Evolutionary conservation across 2,113 vertebrate species (phyloP).

Genomic region (Ctenodactylus gundi): DNA sequence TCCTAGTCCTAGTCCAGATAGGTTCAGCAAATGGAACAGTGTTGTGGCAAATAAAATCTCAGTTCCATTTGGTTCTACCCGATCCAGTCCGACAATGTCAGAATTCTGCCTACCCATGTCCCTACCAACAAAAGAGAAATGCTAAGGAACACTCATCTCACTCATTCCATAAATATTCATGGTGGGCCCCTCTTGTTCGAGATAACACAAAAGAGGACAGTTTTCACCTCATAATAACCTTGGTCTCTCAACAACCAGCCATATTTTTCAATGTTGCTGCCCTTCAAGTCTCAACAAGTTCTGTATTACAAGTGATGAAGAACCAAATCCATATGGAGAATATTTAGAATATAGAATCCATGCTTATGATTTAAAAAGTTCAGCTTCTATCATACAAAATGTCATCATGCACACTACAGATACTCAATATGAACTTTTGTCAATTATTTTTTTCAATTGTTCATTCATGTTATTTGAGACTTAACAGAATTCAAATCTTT

Average conservation of each 20-base stretch:
- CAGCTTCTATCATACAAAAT: neutral
- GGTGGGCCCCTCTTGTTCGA: neutral
- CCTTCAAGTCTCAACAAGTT: conserved; percentile 13
- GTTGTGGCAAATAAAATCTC: neutral
- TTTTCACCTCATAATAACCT: neutral
- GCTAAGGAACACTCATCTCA: neutral
- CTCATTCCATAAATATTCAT: conserved; percentile 3
- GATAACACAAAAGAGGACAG: neutral
- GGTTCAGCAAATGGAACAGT: neutral
- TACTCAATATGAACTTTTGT: neutral
- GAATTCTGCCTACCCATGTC: neutral
- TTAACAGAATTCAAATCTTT: neutral
- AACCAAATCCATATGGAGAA: neutral
- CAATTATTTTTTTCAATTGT: neutral
- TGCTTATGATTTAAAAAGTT: conserved; percentile 22
- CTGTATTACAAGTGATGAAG: neutral
- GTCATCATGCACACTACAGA: neutral
- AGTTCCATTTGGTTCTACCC: neutral
- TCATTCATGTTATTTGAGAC: conserved; percentile 1
- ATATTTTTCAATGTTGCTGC: neutral
- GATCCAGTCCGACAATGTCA: neutral
- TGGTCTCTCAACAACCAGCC: conserved; percentile 28
- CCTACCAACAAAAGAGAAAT: conserved; percentile 19
- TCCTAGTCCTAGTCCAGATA: neutral
- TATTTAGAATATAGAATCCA: conserved; percentile 6